These are phyloP conservation scores for Zoanthus solanderi DNA, from an alignment of 92 coral and sea anemone species.

Conservation along the genomic window DNA sequence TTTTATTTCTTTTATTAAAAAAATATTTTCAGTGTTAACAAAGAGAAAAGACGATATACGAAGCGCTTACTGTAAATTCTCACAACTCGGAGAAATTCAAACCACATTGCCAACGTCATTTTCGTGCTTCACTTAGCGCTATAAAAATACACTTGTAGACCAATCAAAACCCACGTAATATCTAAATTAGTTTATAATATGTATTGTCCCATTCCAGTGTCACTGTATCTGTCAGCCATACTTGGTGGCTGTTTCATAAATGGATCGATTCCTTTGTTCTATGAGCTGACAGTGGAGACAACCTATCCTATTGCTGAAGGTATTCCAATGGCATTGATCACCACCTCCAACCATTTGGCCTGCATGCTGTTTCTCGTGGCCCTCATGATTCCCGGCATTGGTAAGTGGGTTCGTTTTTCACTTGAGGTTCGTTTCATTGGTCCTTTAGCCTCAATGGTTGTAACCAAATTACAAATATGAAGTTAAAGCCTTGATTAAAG, in stretches of 20 bases:
- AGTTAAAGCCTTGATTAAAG: too few relatives aligned
- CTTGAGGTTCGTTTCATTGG: background rate
- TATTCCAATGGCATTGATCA: constrained; percentile 85
- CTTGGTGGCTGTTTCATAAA: constrained; percentile 92
- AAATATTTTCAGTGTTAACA: too few relatives aligned
- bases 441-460: background rate
- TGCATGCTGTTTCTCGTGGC: constrained; percentile 82
- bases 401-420: constrained; percentile 44
- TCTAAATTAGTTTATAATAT: background rate
- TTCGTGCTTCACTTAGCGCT: too few relatives aligned
- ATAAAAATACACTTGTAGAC: too few relatives aligned
- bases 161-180: too few relatives aligned
- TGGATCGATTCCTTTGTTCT: constrained; percentile 88
- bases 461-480: background rate
- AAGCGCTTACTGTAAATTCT: too few relatives aligned
- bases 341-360: constrained; percentile 86
- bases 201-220: constrained; percentile 51
- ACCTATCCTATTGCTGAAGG: constrained; percentile 92
- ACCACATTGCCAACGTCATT: too few relatives aligned
- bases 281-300: constrained; percentile 81
- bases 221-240: constrained; percentile 87
- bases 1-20: too few relatives aligned
- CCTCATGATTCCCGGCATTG: constrained; percentile 88
- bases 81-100: too few relatives aligned
- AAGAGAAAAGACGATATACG: too few relatives aligned